Percentiles rank a stretch among this genome's conserved stretches.
phyloP scores from a whole-genome alignment of 2,797 vertebrate genomes.

The Distichodus sexfasciatus region DNA sequence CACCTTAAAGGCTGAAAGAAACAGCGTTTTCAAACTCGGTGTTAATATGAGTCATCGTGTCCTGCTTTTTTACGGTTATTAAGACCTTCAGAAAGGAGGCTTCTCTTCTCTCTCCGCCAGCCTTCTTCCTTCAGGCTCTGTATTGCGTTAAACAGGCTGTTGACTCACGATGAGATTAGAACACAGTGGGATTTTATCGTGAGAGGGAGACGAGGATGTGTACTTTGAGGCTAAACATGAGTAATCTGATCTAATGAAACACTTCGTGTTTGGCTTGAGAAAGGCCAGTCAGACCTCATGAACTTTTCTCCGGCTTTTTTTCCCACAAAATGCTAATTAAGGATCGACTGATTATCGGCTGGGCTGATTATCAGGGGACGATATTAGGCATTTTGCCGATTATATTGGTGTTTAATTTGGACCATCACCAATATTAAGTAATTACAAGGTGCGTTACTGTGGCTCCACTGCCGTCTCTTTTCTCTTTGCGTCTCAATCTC shows the following conservation, averaged over 20 bases:
- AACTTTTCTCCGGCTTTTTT: too few species aligned
- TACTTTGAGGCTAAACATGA: background rate
- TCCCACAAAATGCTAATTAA: too few species aligned
- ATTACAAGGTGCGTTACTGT: too few species aligned
- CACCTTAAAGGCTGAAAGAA: background rate
- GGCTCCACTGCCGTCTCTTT: too few species aligned
- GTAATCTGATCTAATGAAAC: background rate
- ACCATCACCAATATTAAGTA: too few species aligned
- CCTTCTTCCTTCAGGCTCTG: constrained; percentile 6
- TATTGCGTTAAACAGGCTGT: constrained; percentile 12
- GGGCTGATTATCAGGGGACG: too few species aligned
- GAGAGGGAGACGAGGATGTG: background rate
- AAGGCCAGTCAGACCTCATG: background rate
- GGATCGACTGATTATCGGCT: too few species aligned
- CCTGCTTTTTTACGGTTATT: constrained; percentile 20
- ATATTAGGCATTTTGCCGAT: too few species aligned
- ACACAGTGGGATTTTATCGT: background rate
- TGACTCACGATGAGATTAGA: constrained; percentile 22
- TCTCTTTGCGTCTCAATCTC: too few species aligned
- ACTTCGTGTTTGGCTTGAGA: background rate
- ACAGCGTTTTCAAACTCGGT: background rate
- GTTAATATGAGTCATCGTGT: constrained; percentile 22
- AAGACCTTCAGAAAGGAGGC: constrained; percentile 12
- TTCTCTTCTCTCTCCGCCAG: background rate
- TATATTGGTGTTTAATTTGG: too few species aligned